A percentile compares a stretch with the other conserved stretches of the same genome.
Conservation (phyloP, 2,888 invertebrate genomes). For the Drosophila ustulata region DNA sequence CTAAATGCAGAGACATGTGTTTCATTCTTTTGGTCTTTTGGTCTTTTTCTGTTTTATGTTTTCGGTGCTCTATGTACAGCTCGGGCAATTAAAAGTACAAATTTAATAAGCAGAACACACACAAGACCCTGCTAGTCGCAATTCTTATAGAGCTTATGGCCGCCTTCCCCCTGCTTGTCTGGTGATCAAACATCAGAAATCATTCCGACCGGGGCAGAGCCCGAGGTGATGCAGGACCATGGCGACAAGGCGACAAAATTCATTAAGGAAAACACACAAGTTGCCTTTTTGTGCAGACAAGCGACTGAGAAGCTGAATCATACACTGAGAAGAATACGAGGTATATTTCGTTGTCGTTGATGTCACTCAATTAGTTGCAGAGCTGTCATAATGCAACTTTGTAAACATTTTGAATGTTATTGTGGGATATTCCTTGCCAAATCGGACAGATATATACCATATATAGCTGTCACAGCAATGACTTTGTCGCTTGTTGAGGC, state of each 20-base stretch:
- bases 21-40: not conserved
- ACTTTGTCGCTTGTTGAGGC: too few species aligned
- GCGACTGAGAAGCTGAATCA: not conserved
- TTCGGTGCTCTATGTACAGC: conserved; percentile 39
- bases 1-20: conserved; percentile 41
- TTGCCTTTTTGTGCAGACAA: conserved; percentile 27
- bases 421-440: too few species aligned
- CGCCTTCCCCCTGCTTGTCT: conserved; percentile 21
- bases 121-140: conserved; percentile 7
- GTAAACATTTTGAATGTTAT: too few species aligned
- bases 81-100: conserved; percentile 67
- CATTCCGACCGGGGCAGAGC: conserved; percentile 4
- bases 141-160: conserved; percentile 16
- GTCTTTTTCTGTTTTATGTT: not conserved
- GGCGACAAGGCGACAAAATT: conserved; percentile 44
- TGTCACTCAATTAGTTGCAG: too few species aligned
- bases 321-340: not conserved
- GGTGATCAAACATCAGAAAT: conserved; percentile 46
- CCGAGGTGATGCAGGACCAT: conserved; percentile 3
- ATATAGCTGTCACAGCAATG: too few species aligned
- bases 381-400: too few species aligned
- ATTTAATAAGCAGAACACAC: conserved; percentile 60
- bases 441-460: too few species aligned
- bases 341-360: too few species aligned
- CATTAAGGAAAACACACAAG: conserved; percentile 71